Base-by-base conservation (phyloP, 2,797 vertebrate genomes). In the Rhinogobio ventralis region DNA sequence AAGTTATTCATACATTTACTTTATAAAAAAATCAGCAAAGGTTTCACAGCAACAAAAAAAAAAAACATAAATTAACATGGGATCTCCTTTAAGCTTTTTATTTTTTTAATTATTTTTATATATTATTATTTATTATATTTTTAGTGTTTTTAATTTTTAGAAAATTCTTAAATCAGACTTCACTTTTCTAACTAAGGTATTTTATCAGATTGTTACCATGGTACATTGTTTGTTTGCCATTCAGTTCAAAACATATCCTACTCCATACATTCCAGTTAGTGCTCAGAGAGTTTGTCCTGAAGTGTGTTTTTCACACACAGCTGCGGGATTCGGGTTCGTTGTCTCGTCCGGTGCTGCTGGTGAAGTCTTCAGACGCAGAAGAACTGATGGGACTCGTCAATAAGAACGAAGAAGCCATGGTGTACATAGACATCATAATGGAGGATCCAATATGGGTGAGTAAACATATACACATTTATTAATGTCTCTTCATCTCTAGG, bases 381-480 rank as follows among this genome's bases (percentile, higher is more conserved):
- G 93, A 95, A 73, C 92, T 99, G 90, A 99, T 99, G 98, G 95
- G 95, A 0, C 94, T 99, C 3, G 97, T 99, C 87, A 98, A 98
- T 93, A 97, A 96, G 93, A 99, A 99, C 80, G 96, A 96, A 90
- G 98, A 99, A 89, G 98, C 98, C 60, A 94, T 93, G 0, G 97
- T 99, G 88, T 93, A 92, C 88, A 99, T 99, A 77, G 96, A 98
- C 86, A 94, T 97, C 92, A 95, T 95, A 93, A 91, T 95, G 90
- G 95, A 96, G 90, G 92, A 90, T 1, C 69, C 85, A 0, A 94
- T 92, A 91, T 97, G 96, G 98, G 98, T 99, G 90, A 96, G 96
- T 33, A 39, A 23, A n/a, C 30, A 7, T 33, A 55, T 25, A 3
- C 51, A 72, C 2, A 2, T 55, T 39, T 14, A 82, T 51, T 68